These are phyloP conservation scores for Sebastes taczanowskii DNA, from an alignment of 2,797 vertebrate genomes.

Conservation along the genomic window DNA sequence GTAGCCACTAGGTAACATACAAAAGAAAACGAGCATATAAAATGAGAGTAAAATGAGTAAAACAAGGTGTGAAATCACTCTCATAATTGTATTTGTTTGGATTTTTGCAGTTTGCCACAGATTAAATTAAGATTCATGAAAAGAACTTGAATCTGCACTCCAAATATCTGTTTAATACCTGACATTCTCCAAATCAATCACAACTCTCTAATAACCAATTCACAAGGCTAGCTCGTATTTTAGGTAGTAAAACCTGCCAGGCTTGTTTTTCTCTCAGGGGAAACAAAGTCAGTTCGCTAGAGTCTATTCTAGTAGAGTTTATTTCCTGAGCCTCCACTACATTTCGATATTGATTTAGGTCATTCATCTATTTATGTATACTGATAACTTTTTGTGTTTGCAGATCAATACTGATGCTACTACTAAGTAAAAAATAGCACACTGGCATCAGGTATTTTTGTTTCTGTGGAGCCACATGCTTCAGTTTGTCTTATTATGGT, in stretches of 20 bases:
- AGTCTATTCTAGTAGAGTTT: constrained; percentile 45
- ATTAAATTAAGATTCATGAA: neutral
- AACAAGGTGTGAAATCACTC: neutral
- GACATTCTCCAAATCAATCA: constrained; percentile 17
- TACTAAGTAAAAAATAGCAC: constrained; percentile 42
- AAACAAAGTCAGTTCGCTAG: constrained; percentile 35
- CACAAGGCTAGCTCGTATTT: constrained; percentile 9
- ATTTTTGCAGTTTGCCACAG: neutral
- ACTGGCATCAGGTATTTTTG: constrained; percentile 24
- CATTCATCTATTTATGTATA: constrained; percentile 40
- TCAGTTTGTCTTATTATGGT: constrained; percentile 28
- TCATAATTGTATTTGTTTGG: neutral
- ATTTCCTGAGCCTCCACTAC: constrained; percentile 39
- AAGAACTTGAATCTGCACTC: neutral
- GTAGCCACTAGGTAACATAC: neutral
- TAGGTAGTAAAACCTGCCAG: constrained; percentile 8
- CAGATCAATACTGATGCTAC: constrained; percentile 43
- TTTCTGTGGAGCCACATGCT: constrained; percentile 22
- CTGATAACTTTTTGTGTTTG: constrained; percentile 53
- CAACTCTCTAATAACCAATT: neutral
- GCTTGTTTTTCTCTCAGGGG: neutral
- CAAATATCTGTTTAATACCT: neutral
- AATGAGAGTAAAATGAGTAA: neutral
- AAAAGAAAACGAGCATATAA: too few species aligned
- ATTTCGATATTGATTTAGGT: constrained; percentile 52